A percentile compares a stretch with the other conserved stretches of the same genome.
These are phyloP conservation scores for Charaxes varanes DNA, from an alignment of 1,140 invertebrate genomes.

Conservation along the genomic window DNA sequence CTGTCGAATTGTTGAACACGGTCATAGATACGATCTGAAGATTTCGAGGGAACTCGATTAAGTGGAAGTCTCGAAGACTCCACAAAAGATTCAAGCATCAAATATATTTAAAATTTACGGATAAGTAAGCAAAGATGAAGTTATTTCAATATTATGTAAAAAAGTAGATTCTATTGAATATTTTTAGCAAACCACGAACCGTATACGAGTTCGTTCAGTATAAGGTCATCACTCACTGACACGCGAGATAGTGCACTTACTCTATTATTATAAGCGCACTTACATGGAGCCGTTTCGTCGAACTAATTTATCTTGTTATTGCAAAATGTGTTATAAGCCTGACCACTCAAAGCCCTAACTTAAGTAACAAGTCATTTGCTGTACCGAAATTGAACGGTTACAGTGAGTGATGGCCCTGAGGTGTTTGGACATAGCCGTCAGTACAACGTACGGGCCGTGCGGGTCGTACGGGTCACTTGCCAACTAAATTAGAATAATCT, in stretches of 20 bases:
- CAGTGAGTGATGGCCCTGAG: too few relatives aligned
- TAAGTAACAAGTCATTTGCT: too few relatives aligned
- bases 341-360: too few relatives aligned
- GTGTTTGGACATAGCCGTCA: too few relatives aligned
- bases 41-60: conserved; percentile 18
- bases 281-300: too few relatives aligned
- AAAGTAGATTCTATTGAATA: conserved; percentile 47
- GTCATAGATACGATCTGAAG: conserved; percentile 17
- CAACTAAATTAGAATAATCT: conserved; percentile 40
- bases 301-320: too few relatives aligned
- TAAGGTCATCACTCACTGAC: too few relatives aligned
- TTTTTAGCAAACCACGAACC: conserved; percentile 24
- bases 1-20: conserved; percentile 19
- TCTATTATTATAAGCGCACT: too few relatives aligned
- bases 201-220: conserved; percentile 6
- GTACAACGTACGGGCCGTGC: too few relatives aligned
- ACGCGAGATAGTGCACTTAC: too few relatives aligned
- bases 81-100: conserved; percentile 40
- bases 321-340: too few relatives aligned
- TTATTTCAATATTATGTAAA: conserved; percentile 37
- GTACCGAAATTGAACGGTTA: too few relatives aligned
- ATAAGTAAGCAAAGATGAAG: conserved; percentile 34
- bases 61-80: conserved; percentile 15
- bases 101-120: conserved; percentile 43
- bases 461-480: conserved; percentile 40